Percentiles rank a stretch among this genome's conserved stretches.
Conservation (phyloP, 2,113 vertebrate species). For the Oreochromis spilurus region DNA sequence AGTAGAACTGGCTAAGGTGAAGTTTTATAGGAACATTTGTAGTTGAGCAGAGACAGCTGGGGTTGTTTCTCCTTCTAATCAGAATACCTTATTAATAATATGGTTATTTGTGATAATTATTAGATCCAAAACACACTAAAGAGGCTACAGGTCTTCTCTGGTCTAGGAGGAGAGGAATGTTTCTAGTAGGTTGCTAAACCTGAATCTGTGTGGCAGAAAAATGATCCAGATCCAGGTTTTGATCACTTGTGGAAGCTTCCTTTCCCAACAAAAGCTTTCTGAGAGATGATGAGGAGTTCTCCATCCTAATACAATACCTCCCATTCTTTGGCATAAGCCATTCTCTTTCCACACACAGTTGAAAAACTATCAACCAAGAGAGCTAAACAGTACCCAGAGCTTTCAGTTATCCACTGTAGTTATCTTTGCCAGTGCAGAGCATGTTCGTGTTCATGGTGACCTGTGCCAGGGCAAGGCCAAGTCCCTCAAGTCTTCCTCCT, state of each 20-base stretch:
- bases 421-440: neutral
- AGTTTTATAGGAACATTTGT: neutral
- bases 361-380: neutral
- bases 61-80: neutral
- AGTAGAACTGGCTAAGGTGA: neutral
- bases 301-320: neutral
- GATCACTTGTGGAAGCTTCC: neutral
- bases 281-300: neutral
- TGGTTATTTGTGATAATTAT: neutral
- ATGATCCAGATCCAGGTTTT: neutral
- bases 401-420: neutral
- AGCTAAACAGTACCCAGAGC: neutral
- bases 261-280: neutral
- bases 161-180: neutral
- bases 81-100: neutral
- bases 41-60: neutral
- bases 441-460: neutral
- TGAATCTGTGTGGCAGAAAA: neutral
- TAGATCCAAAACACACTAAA: neutral
- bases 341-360: neutral
- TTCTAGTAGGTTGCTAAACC: neutral
- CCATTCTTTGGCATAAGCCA: neutral
- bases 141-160: neutral
- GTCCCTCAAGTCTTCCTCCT: neutral
- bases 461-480: neutral